Percentiles rank a stretch among this genome's conserved stretches.
Evolutionary conservation across 2,888 invertebrate species (phyloP).

Genomic region (Uloborus plumipes): DNA sequence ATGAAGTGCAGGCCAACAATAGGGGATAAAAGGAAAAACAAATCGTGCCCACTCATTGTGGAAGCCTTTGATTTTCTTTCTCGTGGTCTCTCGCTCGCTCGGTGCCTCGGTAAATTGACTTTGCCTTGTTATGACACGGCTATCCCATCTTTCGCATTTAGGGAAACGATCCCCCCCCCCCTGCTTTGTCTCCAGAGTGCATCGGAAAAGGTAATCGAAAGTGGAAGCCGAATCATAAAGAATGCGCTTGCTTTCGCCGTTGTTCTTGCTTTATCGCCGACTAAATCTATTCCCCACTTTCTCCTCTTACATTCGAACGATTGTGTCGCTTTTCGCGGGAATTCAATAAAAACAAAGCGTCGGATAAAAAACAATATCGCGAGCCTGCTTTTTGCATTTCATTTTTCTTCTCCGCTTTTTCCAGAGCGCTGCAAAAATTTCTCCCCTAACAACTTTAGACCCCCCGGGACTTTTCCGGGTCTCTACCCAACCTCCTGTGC

Average conservation of each 20-base stretch:
- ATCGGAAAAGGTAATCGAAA: slow-evolving; percentile 59
- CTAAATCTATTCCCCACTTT: slow-evolving; percentile 40
- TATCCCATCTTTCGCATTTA: slow-evolving; percentile 36
- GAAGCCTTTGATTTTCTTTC: slow-evolving; percentile 55
- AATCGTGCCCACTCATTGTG: slow-evolving; percentile 49
- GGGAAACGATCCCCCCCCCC: slow-evolving; percentile 22
- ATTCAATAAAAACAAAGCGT: slow-evolving; percentile 56
- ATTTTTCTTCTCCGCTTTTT: slow-evolving; percentile 16
- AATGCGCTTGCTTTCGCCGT: slow-evolving; percentile 4
- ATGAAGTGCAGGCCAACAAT: slow-evolving; percentile 66
- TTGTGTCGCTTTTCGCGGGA: slow-evolving; percentile 35
- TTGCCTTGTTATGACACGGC: slow-evolving; percentile 62
- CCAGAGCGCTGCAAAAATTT: slow-evolving; percentile 31
- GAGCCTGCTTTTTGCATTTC: slow-evolving; percentile 6
- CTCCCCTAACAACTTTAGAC: slow-evolving; percentile 47
- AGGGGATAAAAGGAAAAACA: slow-evolving; percentile 64
- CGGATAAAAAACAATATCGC: slow-evolving; percentile 49
- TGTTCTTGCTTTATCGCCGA: slow-evolving; percentile 20
- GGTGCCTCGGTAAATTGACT: slow-evolving; percentile 63
- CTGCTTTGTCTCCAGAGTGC: slow-evolving; percentile 49
- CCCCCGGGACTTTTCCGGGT: slow-evolving; percentile 52
- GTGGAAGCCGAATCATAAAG: slow-evolving; percentile 36
- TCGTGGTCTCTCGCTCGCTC: slow-evolving; percentile 29
- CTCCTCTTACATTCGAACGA: slow-evolving; percentile 44
- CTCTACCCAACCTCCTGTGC: slow-evolving; percentile 20